Evolutionary conservation across 2,888 invertebrate species (phyloP).

Genomic region (Stratiomys singularior): DNA sequence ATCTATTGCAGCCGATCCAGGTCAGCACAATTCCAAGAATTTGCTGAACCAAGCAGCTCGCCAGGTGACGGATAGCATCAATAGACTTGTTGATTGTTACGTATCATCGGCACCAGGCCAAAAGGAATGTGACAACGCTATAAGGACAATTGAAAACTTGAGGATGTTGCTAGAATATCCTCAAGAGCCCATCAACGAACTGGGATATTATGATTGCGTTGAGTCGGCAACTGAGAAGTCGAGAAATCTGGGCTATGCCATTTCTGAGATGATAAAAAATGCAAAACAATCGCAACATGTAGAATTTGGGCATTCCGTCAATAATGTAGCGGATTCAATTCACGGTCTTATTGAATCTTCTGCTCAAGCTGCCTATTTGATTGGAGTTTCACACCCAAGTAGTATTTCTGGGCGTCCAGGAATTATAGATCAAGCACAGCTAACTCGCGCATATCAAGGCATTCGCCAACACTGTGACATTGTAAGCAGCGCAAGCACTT

Average conservation of each 20-base stretch:
- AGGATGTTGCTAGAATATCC: constrained; percentile 85
- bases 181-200: constrained; percentile 86
- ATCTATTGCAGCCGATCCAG: constrained; percentile 88
- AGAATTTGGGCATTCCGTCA: constrained; percentile 85
- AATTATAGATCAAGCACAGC: constrained; percentile 87
- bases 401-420: constrained; percentile 90
- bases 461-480: constrained; percentile 90
- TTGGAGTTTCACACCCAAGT: constrained; percentile 91
- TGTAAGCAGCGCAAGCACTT: constrained; percentile 75
- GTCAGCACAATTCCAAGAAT: constrained; percentile 90
- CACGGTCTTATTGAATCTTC: constrained; percentile 93
- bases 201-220: constrained; percentile 92
- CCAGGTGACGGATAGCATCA: constrained; percentile 92
- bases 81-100: constrained; percentile 77
- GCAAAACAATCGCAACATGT: constrained; percentile 89
- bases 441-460: constrained; percentile 87
- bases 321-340: constrained; percentile 85
- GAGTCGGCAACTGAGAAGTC: constrained; percentile 91
- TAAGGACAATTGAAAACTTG: constrained; percentile 89
- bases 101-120: constrained; percentile 94
- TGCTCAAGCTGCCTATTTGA: constrained; percentile 93
- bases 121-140: constrained; percentile 95
- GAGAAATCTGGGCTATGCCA: constrained; percentile 85
- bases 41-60: constrained; percentile 87
- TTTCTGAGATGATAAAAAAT: constrained; percentile 93